These are phyloP conservation scores for Scarus forsteni DNA, from an alignment of 2,797 vertebrate species.

Conservation along the genomic window DNA sequence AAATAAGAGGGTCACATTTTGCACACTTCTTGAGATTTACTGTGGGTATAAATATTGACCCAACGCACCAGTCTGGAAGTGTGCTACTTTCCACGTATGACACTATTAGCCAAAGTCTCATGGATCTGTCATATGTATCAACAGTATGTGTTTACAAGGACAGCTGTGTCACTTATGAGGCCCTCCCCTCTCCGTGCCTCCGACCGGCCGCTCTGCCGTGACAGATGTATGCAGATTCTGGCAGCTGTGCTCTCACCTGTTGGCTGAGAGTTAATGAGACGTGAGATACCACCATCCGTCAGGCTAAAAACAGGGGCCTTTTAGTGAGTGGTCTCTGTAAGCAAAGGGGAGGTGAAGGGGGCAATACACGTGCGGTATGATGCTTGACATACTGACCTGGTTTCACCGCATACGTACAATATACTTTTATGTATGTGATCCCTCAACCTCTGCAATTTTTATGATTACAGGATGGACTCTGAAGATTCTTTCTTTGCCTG, in stretches of 20 bases:
- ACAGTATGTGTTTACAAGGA: conserved; percentile 41
- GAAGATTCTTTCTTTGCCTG: neutral
- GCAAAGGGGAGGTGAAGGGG: conserved; percentile 27
- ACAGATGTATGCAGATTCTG: conserved; percentile 72
- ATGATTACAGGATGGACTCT: conserved; percentile 12
- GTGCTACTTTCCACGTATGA: conserved; percentile 2
- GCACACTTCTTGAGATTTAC: neutral
- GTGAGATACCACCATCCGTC: conserved; percentile 53
- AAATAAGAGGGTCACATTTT: neutral
- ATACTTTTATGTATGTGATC: conserved; percentile 43
- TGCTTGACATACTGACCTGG: conserved; percentile 66
- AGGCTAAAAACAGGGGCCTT: conserved; percentile 33
- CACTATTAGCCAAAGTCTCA: conserved; percentile 14
- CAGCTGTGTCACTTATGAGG: conserved; percentile 63
- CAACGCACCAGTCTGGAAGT: neutral
- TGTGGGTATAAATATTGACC: neutral
- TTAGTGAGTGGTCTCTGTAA: conserved; percentile 18
- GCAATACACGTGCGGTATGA: conserved; percentile 6
- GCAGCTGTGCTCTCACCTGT: conserved; percentile 82
- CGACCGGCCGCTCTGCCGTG: conserved; percentile 33
- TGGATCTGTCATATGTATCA: conserved; percentile 20
- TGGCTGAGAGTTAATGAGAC: conserved; percentile 68
- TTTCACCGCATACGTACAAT: conserved; percentile 34
- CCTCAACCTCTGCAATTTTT: conserved; percentile 9
- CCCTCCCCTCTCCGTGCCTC: conserved; percentile 17